A percentile compares a stretch with the other conserved stretches of the same genome.
phyloP scores from a whole-genome alignment of 2,113 vertebrate genomes.

The Lasiurus borealis region DNA sequence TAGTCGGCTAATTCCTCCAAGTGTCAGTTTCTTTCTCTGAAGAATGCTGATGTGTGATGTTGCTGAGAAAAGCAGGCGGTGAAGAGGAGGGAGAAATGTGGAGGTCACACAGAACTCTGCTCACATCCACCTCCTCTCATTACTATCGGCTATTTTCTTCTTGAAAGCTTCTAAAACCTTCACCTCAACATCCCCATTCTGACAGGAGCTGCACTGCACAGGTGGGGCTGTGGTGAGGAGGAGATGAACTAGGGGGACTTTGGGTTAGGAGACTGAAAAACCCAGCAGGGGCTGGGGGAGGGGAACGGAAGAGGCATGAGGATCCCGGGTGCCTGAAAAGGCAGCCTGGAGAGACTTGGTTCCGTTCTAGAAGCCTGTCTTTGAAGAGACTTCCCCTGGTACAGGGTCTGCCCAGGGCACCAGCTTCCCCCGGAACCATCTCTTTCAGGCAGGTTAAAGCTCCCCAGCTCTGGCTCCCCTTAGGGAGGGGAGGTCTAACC shows the following conservation, averaged over 20 bases:
- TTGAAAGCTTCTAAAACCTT: not conserved
- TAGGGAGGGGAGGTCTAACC: not conserved
- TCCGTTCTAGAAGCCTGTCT: not conserved
- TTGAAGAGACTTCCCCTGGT: not conserved
- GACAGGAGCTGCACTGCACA: not conserved
- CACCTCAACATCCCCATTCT: not conserved
- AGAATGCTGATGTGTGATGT: not conserved
- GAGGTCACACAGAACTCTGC: not conserved
- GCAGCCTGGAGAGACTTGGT: no score
- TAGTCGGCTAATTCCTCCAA: not conserved
- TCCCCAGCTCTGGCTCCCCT: not conserved
- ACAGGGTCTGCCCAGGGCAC: rapidly evolving
- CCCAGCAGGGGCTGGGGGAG: not conserved
- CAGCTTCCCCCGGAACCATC: not conserved
- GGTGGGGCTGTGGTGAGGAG: not conserved
- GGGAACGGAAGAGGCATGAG: rapidly evolving
- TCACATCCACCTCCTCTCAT: not conserved
- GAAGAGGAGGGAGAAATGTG: not conserved
- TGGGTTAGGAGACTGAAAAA: not conserved
- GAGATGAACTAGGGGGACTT: not conserved
- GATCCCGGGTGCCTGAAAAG: not conserved
- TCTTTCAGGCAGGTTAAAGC: not conserved
- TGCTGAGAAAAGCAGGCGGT: not conserved
- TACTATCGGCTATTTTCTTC: not conserved
- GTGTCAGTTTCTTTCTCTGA: not conserved